A percentile compares a stretch with the other conserved stretches of the same genome.
These are phyloP conservation scores for Sinocyclocheilus maitianheensis DNA, from an alignment of 2,113 vertebrate species.

Conservation along the genomic window DNA sequence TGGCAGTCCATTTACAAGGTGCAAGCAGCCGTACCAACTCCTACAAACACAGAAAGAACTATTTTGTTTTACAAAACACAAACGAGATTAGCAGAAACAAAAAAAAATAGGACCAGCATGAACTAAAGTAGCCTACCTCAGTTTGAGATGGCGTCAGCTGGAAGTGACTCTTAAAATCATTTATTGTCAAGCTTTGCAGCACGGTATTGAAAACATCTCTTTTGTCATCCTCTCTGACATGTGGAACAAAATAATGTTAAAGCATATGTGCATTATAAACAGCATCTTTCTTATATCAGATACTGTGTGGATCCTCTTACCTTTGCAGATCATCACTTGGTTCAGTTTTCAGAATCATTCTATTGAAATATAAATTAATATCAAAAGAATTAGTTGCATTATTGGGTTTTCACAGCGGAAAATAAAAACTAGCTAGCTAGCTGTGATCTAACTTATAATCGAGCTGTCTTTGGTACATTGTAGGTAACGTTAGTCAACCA, in stretches of 20 bases:
- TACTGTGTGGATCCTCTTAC: neutral
- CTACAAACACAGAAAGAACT: constrained; percentile 10
- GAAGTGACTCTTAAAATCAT: constrained; percentile 57
- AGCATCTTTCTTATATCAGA: neutral
- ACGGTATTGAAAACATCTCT: constrained; percentile 36
- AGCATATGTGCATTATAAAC: neutral
- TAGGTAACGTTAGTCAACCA: neutral
- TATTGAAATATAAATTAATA: neutral
- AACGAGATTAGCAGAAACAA: neutral
- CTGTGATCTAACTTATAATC: neutral
- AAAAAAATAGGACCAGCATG: neutral
- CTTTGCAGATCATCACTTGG: neutral
- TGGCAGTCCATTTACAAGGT: constrained; percentile 37
- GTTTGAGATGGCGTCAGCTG: constrained; percentile 53
- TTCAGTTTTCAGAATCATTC: neutral
- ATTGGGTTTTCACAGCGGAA: neutral
- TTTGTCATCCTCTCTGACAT: constrained; percentile 14
- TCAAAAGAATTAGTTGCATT: neutral
- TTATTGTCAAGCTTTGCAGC: constrained; percentile 42
- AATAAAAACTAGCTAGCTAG: neutral
- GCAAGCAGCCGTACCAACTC: constrained; percentile 49
- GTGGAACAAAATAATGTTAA: neutral
- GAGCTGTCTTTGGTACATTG: neutral
- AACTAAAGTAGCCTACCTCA: constrained; percentile 37
- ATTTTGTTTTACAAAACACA: neutral